Percentiles rank a stretch among this genome's conserved stretches.
Evolutionary conservation across 2,888 invertebrate species (phyloP).

Genomic region (Nymphalis polychloros): DNA sequence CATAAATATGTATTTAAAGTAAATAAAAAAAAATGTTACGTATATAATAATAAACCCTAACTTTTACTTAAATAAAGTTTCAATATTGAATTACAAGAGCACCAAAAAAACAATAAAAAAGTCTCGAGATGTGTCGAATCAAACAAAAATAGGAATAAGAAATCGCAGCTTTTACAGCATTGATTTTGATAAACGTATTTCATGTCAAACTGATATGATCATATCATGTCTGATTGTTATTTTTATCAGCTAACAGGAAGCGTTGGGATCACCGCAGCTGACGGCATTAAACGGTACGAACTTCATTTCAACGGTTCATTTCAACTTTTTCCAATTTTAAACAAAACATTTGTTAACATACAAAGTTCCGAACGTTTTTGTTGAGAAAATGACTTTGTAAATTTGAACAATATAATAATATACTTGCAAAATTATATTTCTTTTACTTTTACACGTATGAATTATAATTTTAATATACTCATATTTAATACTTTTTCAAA

Average conservation of each 20-base stretch:
- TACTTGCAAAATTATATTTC: background rate
- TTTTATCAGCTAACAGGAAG: slow-evolving; percentile 70
- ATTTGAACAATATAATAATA: slow-evolving; percentile 53
- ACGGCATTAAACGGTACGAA: slow-evolving; percentile 67
- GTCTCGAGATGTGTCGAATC: background rate
- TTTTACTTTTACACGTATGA: background rate
- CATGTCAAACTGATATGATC: slow-evolving; percentile 54
- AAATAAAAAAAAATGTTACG: too few species aligned
- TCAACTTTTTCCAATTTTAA: slow-evolving; percentile 76
- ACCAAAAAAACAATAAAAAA: too few species aligned
- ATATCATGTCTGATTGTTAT: slow-evolving; percentile 63
- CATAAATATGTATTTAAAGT: too few species aligned
- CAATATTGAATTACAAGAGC: too few species aligned
- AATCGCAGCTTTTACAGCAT: slow-evolving; percentile 27
- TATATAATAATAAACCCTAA: too few species aligned
- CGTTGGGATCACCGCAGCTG: slow-evolving; percentile 77
- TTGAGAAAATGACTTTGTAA: slow-evolving; percentile 58
- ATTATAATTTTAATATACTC: too few species aligned
- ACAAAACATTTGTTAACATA: slow-evolving; percentile 66
- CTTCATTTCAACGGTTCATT: slow-evolving; percentile 77
- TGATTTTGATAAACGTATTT: slow-evolving; percentile 48
- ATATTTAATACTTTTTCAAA: too few species aligned
- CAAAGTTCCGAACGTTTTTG: slow-evolving; percentile 65
- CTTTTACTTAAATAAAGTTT: too few species aligned
- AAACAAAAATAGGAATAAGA: background rate